Base-by-base conservation (phyloP, 2,888 invertebrate species). In the Agrotis clavis region DNA sequence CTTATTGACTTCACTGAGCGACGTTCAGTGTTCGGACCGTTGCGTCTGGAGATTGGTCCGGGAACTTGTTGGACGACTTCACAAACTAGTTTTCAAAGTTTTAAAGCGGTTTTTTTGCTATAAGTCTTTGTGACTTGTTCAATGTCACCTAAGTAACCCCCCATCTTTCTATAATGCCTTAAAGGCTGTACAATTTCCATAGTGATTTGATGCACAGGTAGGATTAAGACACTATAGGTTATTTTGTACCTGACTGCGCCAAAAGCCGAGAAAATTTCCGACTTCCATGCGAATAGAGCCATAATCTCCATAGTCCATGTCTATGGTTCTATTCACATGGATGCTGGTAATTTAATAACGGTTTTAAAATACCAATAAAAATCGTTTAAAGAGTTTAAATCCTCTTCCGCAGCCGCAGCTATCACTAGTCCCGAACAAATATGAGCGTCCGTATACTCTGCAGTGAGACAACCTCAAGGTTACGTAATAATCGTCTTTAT, bases 1-100 rank as follows among this genome's bases (percentile, higher is more conserved):
- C 71, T 69, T 81, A 69, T 81, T 82, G 79, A 82, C 71, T 78
- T 59, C 54, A 19, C 19, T 68, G 74, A 71, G 67, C 64, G 67
- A 77, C 69, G 74, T 53, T 81, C 57, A 57, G 82, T 77, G 35
- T 47, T 35, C n/a, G 35, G 74, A 6, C 50, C 53, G 51, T 9
- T 25, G 13, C 30, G 72, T 16, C 50, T 54, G 59, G 50, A 68
- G 73, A 81, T 60, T 77, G 54, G 66, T 57, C 65, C 21, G 13
- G 5, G 2, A 66, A 68, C 59, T 77, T 68, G 48, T 51, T 57
- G 16, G 41, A 48, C 18, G 50, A 57, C 60, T 67, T 59, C 5
- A 48, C 11, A 64, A 59, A 61, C 50, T 56, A 63, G 70, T 63
- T 76, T 61, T 41, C 41, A 11, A 61, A 47, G 35, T 25, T 56